These are phyloP conservation scores for Drosophila kohkoa DNA, from an alignment of 1,140 invertebrate species.

Conservation along the genomic window DNA sequence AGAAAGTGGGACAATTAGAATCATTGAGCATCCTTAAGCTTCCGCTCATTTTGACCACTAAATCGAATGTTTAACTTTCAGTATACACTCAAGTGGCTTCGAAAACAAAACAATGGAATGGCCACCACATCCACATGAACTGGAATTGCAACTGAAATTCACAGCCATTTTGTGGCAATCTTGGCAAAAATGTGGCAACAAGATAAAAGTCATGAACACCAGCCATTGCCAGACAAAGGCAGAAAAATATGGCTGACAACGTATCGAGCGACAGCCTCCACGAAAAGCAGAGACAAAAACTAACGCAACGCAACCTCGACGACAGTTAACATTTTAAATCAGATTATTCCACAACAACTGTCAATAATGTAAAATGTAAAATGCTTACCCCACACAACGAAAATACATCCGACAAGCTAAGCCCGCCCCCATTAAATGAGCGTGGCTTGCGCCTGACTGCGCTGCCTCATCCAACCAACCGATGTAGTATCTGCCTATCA, in stretches of 20 bases:
- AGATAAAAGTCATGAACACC: constrained; percentile 56
- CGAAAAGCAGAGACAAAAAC: constrained; percentile 28
- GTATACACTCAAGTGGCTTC: constrained; percentile 33
- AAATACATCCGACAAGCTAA: constrained; percentile 25
- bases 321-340: constrained; percentile 82
- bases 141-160: constrained; percentile 80
- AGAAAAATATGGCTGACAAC: constrained; percentile 62
- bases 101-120: constrained; percentile 30
- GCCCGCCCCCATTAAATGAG: constrained; percentile 34
- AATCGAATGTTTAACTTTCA: constrained; percentile 51
- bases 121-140: constrained; percentile 38
- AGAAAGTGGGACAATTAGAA: no score
- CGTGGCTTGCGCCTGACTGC: constrained; percentile 1
- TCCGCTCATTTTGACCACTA: constrained; percentile 9
- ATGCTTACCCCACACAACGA: constrained; percentile 27
- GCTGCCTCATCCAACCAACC: not conserved
- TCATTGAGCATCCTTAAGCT: not conserved
- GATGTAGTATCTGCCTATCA: not conserved
- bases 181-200: constrained; percentile 56
- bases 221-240: constrained; percentile 56
- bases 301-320: constrained; percentile 59
- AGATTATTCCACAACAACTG: constrained; percentile 83
- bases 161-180: constrained; percentile 74
- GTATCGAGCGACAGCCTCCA: constrained; percentile 27
- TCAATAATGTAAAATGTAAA: constrained; percentile 77